These are phyloP conservation scores for Cotesia vestalis DNA, from an alignment of 1,140 invertebrate genomes.

Conservation along the genomic window DNA sequence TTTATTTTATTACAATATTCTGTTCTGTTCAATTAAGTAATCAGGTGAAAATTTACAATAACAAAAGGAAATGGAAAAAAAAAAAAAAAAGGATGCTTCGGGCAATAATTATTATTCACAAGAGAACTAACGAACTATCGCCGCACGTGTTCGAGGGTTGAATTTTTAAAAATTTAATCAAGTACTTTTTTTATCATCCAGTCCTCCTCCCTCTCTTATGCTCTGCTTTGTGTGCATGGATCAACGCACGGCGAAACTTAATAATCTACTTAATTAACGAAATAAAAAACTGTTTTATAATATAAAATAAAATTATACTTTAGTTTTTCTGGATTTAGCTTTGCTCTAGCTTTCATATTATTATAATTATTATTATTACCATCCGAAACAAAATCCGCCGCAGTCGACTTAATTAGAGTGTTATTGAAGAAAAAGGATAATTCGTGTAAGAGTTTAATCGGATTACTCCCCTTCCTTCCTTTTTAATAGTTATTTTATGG, in stretches of 20 bases:
- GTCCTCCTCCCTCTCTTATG: not conserved
- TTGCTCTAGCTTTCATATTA: too few species aligned
- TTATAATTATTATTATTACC: not conserved
- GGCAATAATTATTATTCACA: not conserved
- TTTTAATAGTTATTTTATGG: too few species aligned
- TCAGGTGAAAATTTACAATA: too few species aligned
- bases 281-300: slow-evolving; percentile 2
- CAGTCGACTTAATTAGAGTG: too few species aligned
- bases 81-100: not conserved
- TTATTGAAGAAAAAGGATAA: too few species aligned
- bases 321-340: not conserved
- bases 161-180: slow-evolving; percentile 41
- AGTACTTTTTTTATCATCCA: slow-evolving; percentile 37
- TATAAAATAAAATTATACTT: not conserved
- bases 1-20: not conserved
- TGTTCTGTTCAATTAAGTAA: too few species aligned
- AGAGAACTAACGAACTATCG: slow-evolving; percentile 1
- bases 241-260: slow-evolving; percentile 10
- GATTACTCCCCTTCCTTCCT: too few species aligned
- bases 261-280: slow-evolving; percentile 24
- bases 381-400: not conserved
- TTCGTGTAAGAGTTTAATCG: too few species aligned
- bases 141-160: slow-evolving; percentile 21
- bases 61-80: not conserved
- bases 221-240: slow-evolving; percentile 24